Evolutionary conservation across 2,113 vertebrate genomes (phyloP).

Genomic region (Miniopterus natalensis): DNA sequence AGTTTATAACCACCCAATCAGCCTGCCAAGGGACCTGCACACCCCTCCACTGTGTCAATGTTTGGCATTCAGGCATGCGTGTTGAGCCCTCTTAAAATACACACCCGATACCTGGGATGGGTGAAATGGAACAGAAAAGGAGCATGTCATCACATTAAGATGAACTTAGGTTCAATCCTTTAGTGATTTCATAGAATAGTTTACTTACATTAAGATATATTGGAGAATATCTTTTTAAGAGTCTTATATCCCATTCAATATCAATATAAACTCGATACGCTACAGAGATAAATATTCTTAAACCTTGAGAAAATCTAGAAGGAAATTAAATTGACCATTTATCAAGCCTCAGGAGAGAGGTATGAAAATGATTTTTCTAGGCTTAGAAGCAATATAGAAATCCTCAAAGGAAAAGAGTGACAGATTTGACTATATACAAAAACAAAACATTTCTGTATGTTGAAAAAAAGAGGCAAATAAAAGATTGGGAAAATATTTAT

Average conservation of each 20-base stretch:
- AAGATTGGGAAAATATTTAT: conserved; percentile 29
- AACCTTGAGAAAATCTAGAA: conserved; percentile 71
- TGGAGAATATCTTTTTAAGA: conserved; percentile 50
- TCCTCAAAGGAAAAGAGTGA: conserved; percentile 63
- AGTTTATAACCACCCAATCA: too few relatives aligned
- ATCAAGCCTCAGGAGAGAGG: conserved; percentile 70
- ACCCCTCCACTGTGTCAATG: not conserved
- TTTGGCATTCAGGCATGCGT: not conserved
- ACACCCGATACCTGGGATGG: not conserved
- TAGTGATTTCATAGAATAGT: not conserved
- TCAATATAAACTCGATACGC: conserved; percentile 58
- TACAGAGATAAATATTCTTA: conserved; percentile 74
- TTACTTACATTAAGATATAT: conserved; percentile 43
- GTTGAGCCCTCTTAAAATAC: not conserved
- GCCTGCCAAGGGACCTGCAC: not conserved
- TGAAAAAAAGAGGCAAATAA: conserved; percentile 47
- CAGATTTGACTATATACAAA: conserved; percentile 51
- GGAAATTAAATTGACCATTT: conserved; percentile 79
- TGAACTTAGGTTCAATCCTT: conserved; percentile 50
- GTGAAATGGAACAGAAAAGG: not conserved
- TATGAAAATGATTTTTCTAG: conserved; percentile 69
- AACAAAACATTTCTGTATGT: conserved; percentile 49
- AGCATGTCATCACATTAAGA: not conserved
- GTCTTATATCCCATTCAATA: conserved; percentile 4
- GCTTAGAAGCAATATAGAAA: conserved; percentile 72